Evolutionary conservation across 2,888 invertebrate species (phyloP), one percentile per base, ranked within the genome.

Genomic region (Leptopilina myrica): DNA sequence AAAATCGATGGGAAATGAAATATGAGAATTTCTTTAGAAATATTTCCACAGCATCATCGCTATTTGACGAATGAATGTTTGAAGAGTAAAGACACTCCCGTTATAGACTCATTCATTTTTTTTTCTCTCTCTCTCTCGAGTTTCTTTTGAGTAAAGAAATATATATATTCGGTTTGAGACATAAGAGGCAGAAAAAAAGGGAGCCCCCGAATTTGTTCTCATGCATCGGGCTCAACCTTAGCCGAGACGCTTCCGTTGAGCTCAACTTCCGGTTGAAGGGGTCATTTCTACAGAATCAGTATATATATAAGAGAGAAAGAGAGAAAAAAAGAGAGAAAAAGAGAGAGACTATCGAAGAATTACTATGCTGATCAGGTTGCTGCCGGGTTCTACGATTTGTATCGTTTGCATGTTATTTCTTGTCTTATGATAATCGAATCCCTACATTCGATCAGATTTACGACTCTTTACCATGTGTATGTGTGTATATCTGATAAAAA

Each of bases 241-340:
- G 88, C 81, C 87, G 86, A 9, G 49, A 49, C 49, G 87, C 88
- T 90, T 90, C 90, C 90, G 89, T 84, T 85, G 86, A 82, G 85
- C 81, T 81, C 83, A 84, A 87, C 88, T 90, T 90, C 90, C 90
- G 89, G 87, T 84, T 81, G 87, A 85, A 86, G 88, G 86, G 87
- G 84, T 87, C 84, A 77, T 65, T 49, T 9, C 9, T 82, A 75
- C 79, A 79, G 81, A 80, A 81, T 49, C 79, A 78, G 78, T 69
- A 8, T 43, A 43, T 43, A 43, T 77, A 77, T 81, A 69, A 77
- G 81, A 6, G 43, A 43, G 2, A 2, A 7, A 43, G 43, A 43
- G 43, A 43, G 43, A 43, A 5, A 8, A 5, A 33, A 3, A 33
- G 33, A 33, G 33, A 33, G 33, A 33, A 3, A 33, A 3, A 9